Evolutionary conservation across 2,113 vertebrate genomes (phyloP).

Genomic region (Gobiocypris rarus): DNA sequence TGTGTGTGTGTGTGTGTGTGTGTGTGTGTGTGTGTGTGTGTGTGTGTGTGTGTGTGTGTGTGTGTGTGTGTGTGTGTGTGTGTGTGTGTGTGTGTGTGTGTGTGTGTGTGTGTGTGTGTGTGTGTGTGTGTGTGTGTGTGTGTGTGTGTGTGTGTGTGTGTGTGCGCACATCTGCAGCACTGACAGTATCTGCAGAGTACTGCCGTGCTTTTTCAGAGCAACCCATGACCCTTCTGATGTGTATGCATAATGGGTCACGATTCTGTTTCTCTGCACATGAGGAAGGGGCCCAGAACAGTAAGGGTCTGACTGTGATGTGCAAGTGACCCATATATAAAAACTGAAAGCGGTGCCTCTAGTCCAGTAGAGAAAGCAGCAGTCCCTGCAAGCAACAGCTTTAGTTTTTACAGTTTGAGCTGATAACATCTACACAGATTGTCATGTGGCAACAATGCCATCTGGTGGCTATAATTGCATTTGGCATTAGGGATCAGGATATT

Average conservation of each 20-base stretch:
- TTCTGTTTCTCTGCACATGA: constrained; percentile 58
- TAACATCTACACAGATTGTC: neutral
- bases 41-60: neutral
- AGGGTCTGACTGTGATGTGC: constrained; percentile 65
- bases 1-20: neutral
- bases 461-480: constrained; percentile 51
- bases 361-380: constrained; percentile 52
- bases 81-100: neutral
- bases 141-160: neutral
- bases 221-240: constrained; percentile 60
- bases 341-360: constrained; percentile 57
- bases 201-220: constrained; percentile 47
- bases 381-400: constrained; percentile 52
- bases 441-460: constrained; percentile 69
- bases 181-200: constrained; percentile 47
- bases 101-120: neutral
- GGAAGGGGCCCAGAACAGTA: constrained; percentile 42
- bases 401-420: neutral
- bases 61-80: neutral
- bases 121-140: neutral
- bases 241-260: constrained; percentile 65
- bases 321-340: constrained; percentile 70
- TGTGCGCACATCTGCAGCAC: constrained; percentile 37
- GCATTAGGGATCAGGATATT: neutral
- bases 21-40: neutral